Conservation (phyloP, 2,797 vertebrate species). For the Gallinago solitaria region DNA sequence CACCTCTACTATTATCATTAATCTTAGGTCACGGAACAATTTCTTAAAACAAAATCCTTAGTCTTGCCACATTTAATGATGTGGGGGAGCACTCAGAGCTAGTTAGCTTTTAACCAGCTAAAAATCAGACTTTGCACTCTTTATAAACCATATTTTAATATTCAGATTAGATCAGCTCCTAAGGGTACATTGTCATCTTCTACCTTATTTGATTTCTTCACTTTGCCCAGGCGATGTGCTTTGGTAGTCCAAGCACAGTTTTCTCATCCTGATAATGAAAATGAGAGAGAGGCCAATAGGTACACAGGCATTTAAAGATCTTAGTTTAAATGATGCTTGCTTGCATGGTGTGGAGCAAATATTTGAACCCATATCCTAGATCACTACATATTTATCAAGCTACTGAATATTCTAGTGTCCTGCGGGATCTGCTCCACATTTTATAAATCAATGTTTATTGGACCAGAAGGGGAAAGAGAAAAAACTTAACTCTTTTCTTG, state of each 20-base stretch:
- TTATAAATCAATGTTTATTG: slow-evolving; percentile 46
- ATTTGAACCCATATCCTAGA: neutral
- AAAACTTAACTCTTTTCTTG: neutral
- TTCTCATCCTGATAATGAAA: neutral
- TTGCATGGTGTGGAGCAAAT: neutral
- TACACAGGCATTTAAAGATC: neutral
- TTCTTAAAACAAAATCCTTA: neutral
- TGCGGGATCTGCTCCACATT: slow-evolving; percentile 47
- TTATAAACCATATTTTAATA: neutral
- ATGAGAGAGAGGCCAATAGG: neutral
- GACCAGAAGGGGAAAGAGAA: slow-evolving; percentile 21
- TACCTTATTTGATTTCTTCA: neutral
- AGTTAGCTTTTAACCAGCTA: neutral
- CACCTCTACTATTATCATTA: neutral
- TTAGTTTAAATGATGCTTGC: neutral
- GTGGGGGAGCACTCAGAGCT: neutral
- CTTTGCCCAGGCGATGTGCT: neutral
- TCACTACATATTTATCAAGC: slow-evolving; percentile 33
- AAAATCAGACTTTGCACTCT: neutral
- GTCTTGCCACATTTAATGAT: neutral
- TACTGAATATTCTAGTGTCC: slow-evolving; percentile 49
- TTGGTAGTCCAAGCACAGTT: neutral
- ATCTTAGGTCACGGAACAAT: neutral
- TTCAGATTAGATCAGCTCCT: neutral
- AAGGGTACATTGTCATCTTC: neutral